A percentile compares a stretch with the other conserved stretches of the same genome.
Evolutionary conservation across 2,888 invertebrate species (phyloP).

Genomic region (Punctoribates punctum): DNA sequence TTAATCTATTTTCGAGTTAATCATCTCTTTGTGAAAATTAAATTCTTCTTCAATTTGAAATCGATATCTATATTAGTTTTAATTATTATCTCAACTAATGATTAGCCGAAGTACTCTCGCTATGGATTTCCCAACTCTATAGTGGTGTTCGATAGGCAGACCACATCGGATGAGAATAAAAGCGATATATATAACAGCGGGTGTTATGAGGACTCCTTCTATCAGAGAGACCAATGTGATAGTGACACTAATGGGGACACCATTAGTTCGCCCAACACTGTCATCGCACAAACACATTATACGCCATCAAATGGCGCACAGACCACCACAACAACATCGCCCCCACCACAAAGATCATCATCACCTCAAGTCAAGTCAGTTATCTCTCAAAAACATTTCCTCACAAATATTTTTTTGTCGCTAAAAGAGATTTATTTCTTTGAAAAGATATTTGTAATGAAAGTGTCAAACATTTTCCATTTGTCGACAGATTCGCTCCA

Average conservation of each 20-base stretch:
- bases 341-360: conserved; percentile 12
- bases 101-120: conserved; percentile 12
- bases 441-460: not conserved
- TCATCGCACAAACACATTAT: conserved; percentile 26
- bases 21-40: not conserved
- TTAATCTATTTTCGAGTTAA: not conserved
- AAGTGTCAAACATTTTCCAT: not conserved
- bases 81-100: not conserved
- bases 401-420: not conserved
- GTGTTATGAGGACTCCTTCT: conserved; percentile 34
- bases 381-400: not conserved
- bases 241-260: conserved; percentile 31
- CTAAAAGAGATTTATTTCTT: not conserved
- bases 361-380: conserved; percentile 24
- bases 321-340: not conserved
- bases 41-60: no score
- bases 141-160: conserved; percentile 36
- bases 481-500: not conserved
- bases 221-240: conserved; percentile 16
- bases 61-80: not conserved
- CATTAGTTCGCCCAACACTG: conserved; percentile 25
- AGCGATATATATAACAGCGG: conserved; percentile 36
- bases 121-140: conserved; percentile 17
- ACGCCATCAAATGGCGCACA: conserved; percentile 12
- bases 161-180: conserved; percentile 38